A percentile compares a stretch with the other conserved stretches of the same genome.
Evolutionary conservation across 1,140 invertebrate species (phyloP).

Genomic region (Euschistus heros): DNA sequence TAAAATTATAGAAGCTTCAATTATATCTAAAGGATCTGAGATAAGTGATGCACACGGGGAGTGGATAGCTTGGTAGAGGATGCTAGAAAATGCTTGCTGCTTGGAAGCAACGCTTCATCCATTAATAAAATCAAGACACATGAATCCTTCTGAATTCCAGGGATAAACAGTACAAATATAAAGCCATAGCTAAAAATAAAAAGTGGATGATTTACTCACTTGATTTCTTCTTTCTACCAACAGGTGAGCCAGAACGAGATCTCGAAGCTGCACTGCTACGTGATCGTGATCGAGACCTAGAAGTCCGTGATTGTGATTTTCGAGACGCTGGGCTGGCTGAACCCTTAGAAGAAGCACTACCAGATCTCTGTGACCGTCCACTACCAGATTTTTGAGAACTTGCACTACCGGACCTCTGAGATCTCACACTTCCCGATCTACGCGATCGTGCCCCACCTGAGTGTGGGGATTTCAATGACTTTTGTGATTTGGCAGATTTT

Average conservation of each 20-base stretch:
- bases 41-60: no score
- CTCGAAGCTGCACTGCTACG: constrained; percentile 20
- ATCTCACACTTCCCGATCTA: constrained; percentile 5
- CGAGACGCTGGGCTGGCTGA: constrained; percentile 19
- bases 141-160: no score
- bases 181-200: background rate
- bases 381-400: constrained; percentile 22
- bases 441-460: constrained; percentile 16
- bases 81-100: no score
- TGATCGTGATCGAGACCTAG: constrained; percentile 27
- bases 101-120: no score
- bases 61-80: no score
- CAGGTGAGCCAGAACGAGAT: constrained; percentile 27
- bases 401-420: background rate
- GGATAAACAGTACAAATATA: background rate
- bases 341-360: constrained; percentile 17
- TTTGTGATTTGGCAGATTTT: constrained; percentile 30
- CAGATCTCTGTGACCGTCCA: constrained; percentile 22
- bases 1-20: no score
- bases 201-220: background rate
- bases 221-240: background rate
- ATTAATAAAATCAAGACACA: no score
- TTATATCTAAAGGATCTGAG: no score
- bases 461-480: background rate
- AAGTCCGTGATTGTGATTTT: background rate